phyloP scores from a whole-genome alignment of 2,888 invertebrate genomes.

The Linnaemya vulpina region DNA sequence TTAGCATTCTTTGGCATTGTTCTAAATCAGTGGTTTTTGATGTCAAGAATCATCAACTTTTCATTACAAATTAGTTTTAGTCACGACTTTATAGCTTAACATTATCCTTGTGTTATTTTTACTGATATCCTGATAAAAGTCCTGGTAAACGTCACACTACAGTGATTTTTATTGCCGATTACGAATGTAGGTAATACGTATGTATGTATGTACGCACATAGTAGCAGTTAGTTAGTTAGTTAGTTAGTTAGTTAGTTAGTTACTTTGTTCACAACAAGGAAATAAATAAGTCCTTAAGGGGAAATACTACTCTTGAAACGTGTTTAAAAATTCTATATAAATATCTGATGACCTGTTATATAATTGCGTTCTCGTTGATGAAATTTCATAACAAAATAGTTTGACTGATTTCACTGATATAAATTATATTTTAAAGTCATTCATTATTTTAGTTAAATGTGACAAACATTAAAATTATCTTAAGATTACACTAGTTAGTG shows the following conservation, averaged over 20 bases:
- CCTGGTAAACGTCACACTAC: slow-evolving; percentile 51
- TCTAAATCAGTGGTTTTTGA: slow-evolving; percentile 49
- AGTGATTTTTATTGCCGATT: slow-evolving; percentile 37
- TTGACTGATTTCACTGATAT: too few relatives aligned
- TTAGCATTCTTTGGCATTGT: slow-evolving; percentile 15
- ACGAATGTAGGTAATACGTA: not conserved
- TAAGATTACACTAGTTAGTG: not conserved
- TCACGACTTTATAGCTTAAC: slow-evolving; percentile 26
- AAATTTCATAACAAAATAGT: too few relatives aligned
- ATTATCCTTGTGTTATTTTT: slow-evolving; percentile 10
- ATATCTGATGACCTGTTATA: not conserved
- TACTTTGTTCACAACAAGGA: not conserved
- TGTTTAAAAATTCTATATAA: not conserved
- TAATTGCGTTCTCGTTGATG: not conserved
- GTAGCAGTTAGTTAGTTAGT: too few relatives aligned
- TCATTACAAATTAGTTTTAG: slow-evolving; percentile 53
- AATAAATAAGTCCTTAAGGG: not conserved
- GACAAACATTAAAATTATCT: too few relatives aligned
- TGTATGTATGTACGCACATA: too few relatives aligned
- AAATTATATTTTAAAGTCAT: too few relatives aligned
- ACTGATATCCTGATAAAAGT: slow-evolving; percentile 55
- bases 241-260: too few relatives aligned
- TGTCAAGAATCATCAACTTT: slow-evolving; percentile 39
- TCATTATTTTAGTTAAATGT: too few relatives aligned
- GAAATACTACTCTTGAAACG: not conserved